phyloP scores from a whole-genome alignment of 1,140 invertebrate genomes.

The Drosophila mauritiana region DNA sequence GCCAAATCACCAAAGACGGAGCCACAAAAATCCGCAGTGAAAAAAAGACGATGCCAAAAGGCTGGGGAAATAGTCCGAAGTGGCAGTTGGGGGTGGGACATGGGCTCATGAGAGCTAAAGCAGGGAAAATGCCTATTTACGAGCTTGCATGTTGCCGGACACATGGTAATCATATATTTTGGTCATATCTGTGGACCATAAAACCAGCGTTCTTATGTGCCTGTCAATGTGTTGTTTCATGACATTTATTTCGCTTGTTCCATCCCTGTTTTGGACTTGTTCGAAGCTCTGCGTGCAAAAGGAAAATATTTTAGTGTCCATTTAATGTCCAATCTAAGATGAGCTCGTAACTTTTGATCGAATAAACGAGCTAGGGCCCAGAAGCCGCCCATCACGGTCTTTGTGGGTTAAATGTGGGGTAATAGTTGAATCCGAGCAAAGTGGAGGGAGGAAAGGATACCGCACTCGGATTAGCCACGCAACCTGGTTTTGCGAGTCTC shows the following conservation, averaged over 20 bases:
- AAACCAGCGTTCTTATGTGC: conserved; percentile 85
- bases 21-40: conserved; percentile 56
- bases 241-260: conserved; percentile 83
- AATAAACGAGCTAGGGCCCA: conserved; percentile 66
- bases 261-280: conserved; percentile 13
- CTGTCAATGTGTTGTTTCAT: conserved; percentile 85
- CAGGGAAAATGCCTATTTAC: conserved; percentile 84
- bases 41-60: conserved; percentile 5
- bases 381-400: conserved; percentile 9
- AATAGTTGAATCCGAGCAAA: conserved; percentile 36
- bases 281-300: conserved; percentile 73
- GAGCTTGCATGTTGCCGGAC: conserved; percentile 81
- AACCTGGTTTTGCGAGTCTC: conserved; percentile 56
- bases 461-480: conserved; percentile 50
- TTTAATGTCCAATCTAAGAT: conserved; percentile 85
- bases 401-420: not conserved
- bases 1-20: conserved; percentile 66
- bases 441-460: conserved; percentile 30
- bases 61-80: conserved; percentile 28
- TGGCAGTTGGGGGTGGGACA: conserved; percentile 3
- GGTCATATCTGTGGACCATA: conserved; percentile 84
- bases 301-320: conserved; percentile 84
- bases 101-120: conserved; percentile 65
- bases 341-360: conserved; percentile 84
- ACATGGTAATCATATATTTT: conserved; percentile 85